Evolutionary conservation across 2,797 vertebrate species (phyloP), one percentile per base, ranked within the genome.

Genomic region (Eleutherodactylus coqui): DNA sequence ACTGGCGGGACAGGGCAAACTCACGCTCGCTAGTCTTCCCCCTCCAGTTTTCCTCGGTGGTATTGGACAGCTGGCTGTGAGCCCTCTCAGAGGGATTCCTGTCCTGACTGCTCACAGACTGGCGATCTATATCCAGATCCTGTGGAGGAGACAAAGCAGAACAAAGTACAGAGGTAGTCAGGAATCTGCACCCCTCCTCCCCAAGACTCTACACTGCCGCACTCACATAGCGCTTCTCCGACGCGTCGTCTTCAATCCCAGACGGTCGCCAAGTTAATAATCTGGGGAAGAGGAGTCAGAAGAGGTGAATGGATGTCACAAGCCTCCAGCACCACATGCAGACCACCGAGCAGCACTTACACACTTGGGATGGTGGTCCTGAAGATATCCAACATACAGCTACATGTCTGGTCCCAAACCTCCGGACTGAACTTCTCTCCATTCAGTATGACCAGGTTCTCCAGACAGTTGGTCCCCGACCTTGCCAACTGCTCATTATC

Each of bases 401-500:
- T 95, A 91, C 97, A 98, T 0, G 97, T 99, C 91, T 96, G 92
- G 81, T 94, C 94, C 98, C 98, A 99, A 47, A 99, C 97, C 38
- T 95, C 94, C 0, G 95, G 94, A 85, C 95, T 98, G 94, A 99
- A 99, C 92, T 99, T 99, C 91, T 97, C 95, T 81, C 98, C 97
- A 0, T 96, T 99, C 88, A 97, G 94, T 91, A 99, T 99, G 79
- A 99, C 98, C 90, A 99, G 94, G 90, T 97, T 99, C 94, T 99
- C 97, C 89, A 99, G 91, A 88, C 98, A 99, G 91, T 99, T 99
- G 2, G 96, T 99, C 75, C 97, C 97, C 0, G 98, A 99, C 43
- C 97, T 96, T 21, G 98, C 97, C 91, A 99, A 91, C 91, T 99
- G 98, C 89, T 99, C 98, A n/a, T 99, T 99, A 91, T 99, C 98